phyloP scores from a whole-genome alignment of 1,140 invertebrate species.

The Dendroctonus ponderosae region DNA sequence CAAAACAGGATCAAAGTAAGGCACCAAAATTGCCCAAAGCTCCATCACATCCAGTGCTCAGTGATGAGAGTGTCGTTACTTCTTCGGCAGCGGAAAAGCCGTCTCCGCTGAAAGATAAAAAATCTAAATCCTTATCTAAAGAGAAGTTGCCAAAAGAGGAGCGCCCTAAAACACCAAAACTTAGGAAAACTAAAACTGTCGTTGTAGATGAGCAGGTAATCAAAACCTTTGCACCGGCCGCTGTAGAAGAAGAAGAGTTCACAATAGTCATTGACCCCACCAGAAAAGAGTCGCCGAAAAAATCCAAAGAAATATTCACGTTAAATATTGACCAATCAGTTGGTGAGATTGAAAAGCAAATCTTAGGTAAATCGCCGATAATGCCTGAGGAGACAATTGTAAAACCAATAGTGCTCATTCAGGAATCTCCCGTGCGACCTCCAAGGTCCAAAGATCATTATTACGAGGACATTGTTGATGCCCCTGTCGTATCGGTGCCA shows the following conservation, averaged over 20 bases:
- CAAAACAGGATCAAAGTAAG: too few species aligned
- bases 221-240: conserved; percentile 40
- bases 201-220: conserved; percentile 40
- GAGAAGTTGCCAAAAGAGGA: conserved; percentile 30
- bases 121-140: conserved; percentile 18
- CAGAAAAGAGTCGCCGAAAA: conserved; percentile 37
- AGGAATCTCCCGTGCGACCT: conserved; percentile 37
- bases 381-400: conserved; percentile 38
- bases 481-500: conserved; percentile 28
- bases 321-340: conserved; percentile 41
- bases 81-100: not conserved
- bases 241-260: conserved; percentile 44
- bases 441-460: conserved; percentile 37
- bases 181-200: conserved; percentile 34
- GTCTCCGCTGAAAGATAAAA: conserved; percentile 10
- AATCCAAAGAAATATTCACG: conserved; percentile 40
- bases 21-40: not conserved
- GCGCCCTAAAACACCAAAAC: conserved; percentile 28
- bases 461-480: conserved; percentile 40
- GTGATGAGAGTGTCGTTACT: not conserved
- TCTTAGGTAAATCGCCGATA: conserved; percentile 42
- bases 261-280: conserved; percentile 41
- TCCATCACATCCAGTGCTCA: not conserved
- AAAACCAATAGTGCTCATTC: conserved; percentile 36
- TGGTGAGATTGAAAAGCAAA: conserved; percentile 42